Evolutionary conservation across 2,888 invertebrate genomes (phyloP), one percentile per base, ranked within the genome.

Genomic region (Callimorpha dominula): DNA sequence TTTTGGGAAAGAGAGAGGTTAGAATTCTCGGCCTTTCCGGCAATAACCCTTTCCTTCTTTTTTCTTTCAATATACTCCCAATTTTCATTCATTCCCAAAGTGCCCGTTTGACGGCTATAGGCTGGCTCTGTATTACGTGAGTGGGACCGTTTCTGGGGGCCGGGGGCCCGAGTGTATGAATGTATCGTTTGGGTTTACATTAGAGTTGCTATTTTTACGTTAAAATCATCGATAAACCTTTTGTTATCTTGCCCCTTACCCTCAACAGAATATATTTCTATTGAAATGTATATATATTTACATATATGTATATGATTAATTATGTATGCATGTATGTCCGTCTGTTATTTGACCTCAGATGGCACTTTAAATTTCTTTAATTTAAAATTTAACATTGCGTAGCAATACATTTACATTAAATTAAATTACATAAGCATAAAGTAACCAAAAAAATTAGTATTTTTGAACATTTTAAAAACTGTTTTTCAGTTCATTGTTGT

Each of bases 211-310:
- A 57, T 31, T 60, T 60, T 60, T 5, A 60, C 20, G 31, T 60
- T 31, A 31, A 20, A 20, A 60, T 57, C 12, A 12, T 31, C 57
- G 20, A 60, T 14, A 31, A 20, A 31, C 31, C 20, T 60, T 60
- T 60, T 31, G 57, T 60, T 60, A 12, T 1, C 15, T 64, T 43
- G 64, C 43, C 64, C 64, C 46, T 64, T 64, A 11, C 43, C 43
- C 64, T n/a, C 43, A 17, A 64, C 12, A 6, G 64, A 43, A 64
- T 43, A 64, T 64, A 64, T 43, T 64, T 64, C 63, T 17, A 64
- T n/a, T 43, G 43, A 64, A 46, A n/a, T 64, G n/a, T 43, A 46
- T 42, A 64, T 43, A 64, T 42, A 60, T 64, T 64, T 43, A 64
- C 64, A n/a, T 64, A 64, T 31, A 31, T 31, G 31, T n/a, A 3